Evolutionary conservation across 2,797 vertebrate genomes (phyloP), one percentile per base, ranked within the genome.

Genomic region (Alauda arvensis): DNA sequence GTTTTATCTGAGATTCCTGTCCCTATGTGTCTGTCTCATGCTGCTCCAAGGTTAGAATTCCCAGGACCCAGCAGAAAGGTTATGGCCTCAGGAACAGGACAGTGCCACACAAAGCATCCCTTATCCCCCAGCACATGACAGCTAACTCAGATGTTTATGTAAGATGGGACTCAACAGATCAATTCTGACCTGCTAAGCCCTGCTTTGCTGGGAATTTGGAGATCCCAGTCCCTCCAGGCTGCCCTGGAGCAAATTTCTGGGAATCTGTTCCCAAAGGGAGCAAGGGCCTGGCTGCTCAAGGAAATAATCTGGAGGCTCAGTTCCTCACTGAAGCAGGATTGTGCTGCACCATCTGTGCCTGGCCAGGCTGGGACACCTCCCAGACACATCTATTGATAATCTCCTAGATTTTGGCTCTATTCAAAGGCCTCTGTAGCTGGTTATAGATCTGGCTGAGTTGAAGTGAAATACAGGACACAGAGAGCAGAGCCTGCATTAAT

Each of bases 81-180:
- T 87, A 53, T 40, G 76, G 92, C 93, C 81, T 80, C 25, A 55
- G 90, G 70, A 82, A 93, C 80, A 80, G 91, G 71, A 91, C 25
- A 6, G 56, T 17, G 87, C n/a, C 53, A 66, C 90, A 97, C 95
- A 96, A 95, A 96, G 94, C 71, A 91, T 75, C 94, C 87, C 93
- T 96, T 95, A 93, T 95, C 69, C 79, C 83, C 13, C 31, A 61
- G 90, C 93, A 85, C 95, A 85, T 94, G 96, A 95, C 92, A 93
- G 49, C 66, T 91, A 85, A 96, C 95, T 94, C 96, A 95, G 94
- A 94, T 83, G 90, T 88, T 94, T 81, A 89, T 94, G 93, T 93
- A 91, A 94, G 85, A 92, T 67, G 71, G 83, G 85, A 69, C 91
- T 94, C 95, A 94, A 94, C 33, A 85, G 81, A 94, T 89, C 90